Evolutionary conservation across 1,140 invertebrate genomes (phyloP).

Genomic region (Tetraneura akinire): DNA sequence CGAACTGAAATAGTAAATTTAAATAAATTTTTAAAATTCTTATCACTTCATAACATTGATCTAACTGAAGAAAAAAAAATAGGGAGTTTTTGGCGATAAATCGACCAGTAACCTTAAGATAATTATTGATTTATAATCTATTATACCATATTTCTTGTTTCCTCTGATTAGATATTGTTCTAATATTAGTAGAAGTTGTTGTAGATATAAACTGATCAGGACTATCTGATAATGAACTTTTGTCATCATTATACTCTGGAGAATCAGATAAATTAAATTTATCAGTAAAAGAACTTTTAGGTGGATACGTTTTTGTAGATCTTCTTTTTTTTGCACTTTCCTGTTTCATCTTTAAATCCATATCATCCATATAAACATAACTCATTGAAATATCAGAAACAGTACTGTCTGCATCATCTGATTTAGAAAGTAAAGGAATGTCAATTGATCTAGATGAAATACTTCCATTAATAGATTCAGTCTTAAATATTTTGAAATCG

Average conservation of each 20-base stretch:
- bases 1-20: too few species aligned
- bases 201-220: not conserved
- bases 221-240: not conserved
- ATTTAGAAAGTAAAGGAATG: slow-evolving; percentile 4
- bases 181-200: not conserved
- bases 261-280: slow-evolving; percentile 24
- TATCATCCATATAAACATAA: slow-evolving; percentile 61
- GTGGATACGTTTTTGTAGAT: slow-evolving; percentile 36
- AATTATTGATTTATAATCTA: too few species aligned
- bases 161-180: not conserved
- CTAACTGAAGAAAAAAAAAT: too few species aligned
- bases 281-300: slow-evolving; percentile 14
- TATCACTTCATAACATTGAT: too few species aligned
- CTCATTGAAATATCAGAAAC: slow-evolving; percentile 32
- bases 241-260: slow-evolving; percentile 11
- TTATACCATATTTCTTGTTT: slow-evolving; percentile 26
- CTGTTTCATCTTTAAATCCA: slow-evolving; percentile 59
- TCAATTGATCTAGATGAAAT: slow-evolving; percentile 40
- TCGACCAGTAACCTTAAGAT: too few species aligned
- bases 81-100: too few species aligned
- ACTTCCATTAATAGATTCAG: not conserved
- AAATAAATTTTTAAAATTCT: too few species aligned
- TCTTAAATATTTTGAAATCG: slow-evolving; percentile 23
- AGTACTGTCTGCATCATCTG: slow-evolving; percentile 38
- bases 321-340: slow-evolving; percentile 58